Conservation (phyloP, 2,888 invertebrate genomes). For the Lagria hirta region DNA sequence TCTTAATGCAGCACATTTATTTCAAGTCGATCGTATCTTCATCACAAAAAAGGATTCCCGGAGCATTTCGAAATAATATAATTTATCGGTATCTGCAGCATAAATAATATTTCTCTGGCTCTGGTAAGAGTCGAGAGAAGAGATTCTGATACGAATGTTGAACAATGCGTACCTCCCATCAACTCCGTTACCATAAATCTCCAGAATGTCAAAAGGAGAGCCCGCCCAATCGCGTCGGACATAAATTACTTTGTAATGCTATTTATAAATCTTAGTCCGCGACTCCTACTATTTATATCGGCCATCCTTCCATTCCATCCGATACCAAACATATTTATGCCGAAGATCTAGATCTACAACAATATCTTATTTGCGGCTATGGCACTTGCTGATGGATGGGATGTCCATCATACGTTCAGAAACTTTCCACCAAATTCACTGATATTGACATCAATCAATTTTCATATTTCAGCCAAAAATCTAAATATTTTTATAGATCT, state of each 20-base stretch:
- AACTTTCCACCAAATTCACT: conserved; percentile 1
- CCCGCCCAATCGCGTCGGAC: conserved; percentile 56
- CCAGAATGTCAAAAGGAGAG: conserved; percentile 51
- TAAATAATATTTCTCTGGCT: conserved; percentile 35
- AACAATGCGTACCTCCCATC: conserved; percentile 51
- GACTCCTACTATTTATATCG: conserved; percentile 42
- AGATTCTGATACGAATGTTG: conserved; percentile 36
- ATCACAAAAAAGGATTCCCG: conserved; percentile 32
- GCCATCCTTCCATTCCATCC: conserved; percentile 37
- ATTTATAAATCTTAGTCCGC: conserved; percentile 52
- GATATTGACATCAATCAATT: not conserved
- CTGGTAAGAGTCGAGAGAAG: conserved; percentile 27
- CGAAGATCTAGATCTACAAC: conserved; percentile 43
- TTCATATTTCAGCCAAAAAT: not conserved
- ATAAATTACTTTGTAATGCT: conserved; percentile 56
- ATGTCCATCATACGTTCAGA: not conserved
- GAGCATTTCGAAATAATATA: conserved; percentile 36
- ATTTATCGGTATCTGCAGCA: conserved; percentile 37
- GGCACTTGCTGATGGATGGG: conserved; percentile 44
- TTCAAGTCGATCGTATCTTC: conserved; percentile 35
- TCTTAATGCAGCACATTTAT: conserved; percentile 34
- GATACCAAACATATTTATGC: conserved; percentile 39
- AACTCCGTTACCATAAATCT: conserved; percentile 55
- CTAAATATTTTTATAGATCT: too few species aligned
- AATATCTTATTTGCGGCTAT: conserved; percentile 41